Base-by-base conservation (phyloP, 2,113 vertebrate genomes). In the Stegostoma tigrinum region DNA sequence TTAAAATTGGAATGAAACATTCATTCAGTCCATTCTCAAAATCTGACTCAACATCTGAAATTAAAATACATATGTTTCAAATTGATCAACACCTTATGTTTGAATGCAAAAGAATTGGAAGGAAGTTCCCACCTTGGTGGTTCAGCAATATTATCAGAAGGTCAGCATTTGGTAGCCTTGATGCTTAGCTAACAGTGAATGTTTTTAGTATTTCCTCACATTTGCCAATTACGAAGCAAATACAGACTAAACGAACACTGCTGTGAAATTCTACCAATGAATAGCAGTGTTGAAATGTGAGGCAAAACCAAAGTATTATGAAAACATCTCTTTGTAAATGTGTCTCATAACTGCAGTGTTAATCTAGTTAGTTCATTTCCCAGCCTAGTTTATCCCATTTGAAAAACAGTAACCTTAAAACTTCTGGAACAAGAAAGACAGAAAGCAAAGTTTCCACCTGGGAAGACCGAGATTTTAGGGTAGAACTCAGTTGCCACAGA, bases 171-270 rank as follows among this genome's bases (percentile, higher is more conserved):
- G 87, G 87, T 52, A 90, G 87, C 48, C 3, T 12, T n/a, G 48
- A 52, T 61, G 87, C 52, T 90, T 34, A 48, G 55, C 48, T 34
- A 90, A 90, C 87, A 90, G 52, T 90, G 52, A 61, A 90, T 5
- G 87, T 34, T 61, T 90, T 90, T 90, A 90, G n/a, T 34, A 90
- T 90, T 61, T 90, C 24, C 87, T 52, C 34, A 90, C 52, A 90
- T n/a, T 90, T 90, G 87, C 48, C 87, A 90, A 61, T 34, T 17
- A 90, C 87, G 61, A 90, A 90, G 48, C 87, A 90, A 90, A 90
- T 24, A 30, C 87, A 64, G 87, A 90, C 87, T 90, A 61, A 90
- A 61, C 87, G 34, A 89, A 89, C 48, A 89, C 24, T 3, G 64
- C 48, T 52, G 87, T 52, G 45, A 27, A 90, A 90, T 90, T 90